Evolutionary conservation across 2,113 vertebrate genomes (phyloP), one percentile per base, ranked within the genome.

Genomic region (Myocastor coypus): DNA sequence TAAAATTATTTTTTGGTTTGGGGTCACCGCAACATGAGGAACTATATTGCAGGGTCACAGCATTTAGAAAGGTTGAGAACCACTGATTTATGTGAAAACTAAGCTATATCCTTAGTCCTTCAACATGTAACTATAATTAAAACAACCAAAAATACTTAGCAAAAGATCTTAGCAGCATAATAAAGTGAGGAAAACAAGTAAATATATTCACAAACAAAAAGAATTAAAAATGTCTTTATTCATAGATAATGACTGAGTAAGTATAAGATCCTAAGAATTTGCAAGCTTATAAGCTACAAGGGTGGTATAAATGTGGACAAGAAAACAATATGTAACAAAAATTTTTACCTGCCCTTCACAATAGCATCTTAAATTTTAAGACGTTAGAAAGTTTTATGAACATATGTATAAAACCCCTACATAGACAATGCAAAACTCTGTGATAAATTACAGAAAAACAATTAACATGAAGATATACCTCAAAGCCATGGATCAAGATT

Each of bases 181-280:
- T 32, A 59, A 52, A 46, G 11, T 77, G 1, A 93, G 20, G 61
- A 95, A 89, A 95, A 81, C 61, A 87, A 91, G 61, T 0, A 77
- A 2, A 63, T 50, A 82, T 85, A 78, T 26, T 40, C n/a, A 73
- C 69, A 55, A 55, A 9, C 13, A 71, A 83, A 84, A 46, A 6
- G 1, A 85, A 61, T 73, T 57, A 91, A 92, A 63, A 42, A 61
- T 69, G 11, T 87, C 40, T 80, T 78, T 83, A 94, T 82, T 89
- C 42, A 89, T 69, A 78, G 69, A 89, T 81, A 95, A 78, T 86
- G 78, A 91, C 24, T 92, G 64, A 83, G n/a, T 64, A 75, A 32
- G 20, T 28, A 82, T 14, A 92, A 89, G 96, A 64, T 83, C 1
- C 69, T 87, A 95, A 94, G 5, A 42, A 59, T 37, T 66, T n/a